These are phyloP conservation scores for Atlantisia rogersi DNA, from an alignment of 2,113 vertebrate genomes.

Conservation along the genomic window DNA sequence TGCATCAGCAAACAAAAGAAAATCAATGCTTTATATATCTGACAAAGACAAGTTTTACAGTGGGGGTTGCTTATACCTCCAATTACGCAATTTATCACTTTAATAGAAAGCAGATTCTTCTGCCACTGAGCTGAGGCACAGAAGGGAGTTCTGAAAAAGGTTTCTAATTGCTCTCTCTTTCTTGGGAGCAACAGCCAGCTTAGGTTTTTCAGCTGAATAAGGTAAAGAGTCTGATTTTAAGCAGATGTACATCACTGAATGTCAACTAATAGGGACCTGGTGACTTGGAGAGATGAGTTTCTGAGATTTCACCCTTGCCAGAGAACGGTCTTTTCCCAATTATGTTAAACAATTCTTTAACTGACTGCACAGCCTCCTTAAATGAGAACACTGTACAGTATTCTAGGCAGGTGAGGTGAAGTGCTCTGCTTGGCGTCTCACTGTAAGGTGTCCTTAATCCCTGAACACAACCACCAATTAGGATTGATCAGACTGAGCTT, in stretches of 20 bases:
- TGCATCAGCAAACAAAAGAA: constrained; percentile 40
- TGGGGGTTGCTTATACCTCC: constrained; percentile 26
- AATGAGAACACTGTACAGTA: background rate
- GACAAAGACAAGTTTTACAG: constrained; percentile 45
- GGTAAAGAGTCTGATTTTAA: constrained; percentile 11
- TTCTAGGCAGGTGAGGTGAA: background rate
- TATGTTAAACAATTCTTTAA: background rate
- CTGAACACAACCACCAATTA: background rate
- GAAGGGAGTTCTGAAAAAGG: background rate
- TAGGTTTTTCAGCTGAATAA: constrained; percentile 21
- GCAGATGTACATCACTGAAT: constrained; percentile 5
- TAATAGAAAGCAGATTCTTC: constrained; percentile 53
- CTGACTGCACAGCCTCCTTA: background rate
- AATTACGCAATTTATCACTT: constrained; percentile 50
- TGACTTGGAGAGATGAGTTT: background rate
- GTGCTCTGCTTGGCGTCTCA: background rate
- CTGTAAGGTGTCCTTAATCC: background rate
- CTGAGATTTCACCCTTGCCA: background rate
- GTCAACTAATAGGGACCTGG: background rate
- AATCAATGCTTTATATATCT: constrained; percentile 39
- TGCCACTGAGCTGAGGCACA: constrained; percentile 32
- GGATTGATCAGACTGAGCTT: background rate
- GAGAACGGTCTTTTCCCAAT: background rate
- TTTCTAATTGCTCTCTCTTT: constrained; percentile 4
- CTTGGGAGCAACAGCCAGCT: background rate